phyloP scores from a whole-genome alignment of 2,797 vertebrate genomes.

The Premnoplex brunnescens region DNA sequence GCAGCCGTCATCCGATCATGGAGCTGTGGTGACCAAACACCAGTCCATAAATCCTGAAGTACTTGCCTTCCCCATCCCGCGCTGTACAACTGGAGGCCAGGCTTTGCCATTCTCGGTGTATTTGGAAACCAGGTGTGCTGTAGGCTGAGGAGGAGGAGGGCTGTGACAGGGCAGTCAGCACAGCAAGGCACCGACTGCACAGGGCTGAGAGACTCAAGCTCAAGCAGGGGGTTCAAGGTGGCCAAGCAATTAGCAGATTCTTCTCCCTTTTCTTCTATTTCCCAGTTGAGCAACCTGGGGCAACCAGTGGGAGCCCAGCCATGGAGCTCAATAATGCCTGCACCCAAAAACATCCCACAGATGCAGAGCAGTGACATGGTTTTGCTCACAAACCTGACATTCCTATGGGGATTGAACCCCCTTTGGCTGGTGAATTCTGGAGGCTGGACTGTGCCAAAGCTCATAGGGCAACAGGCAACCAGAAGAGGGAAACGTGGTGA shows the following conservation, averaged over 20 bases:
- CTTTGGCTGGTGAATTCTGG: neutral
- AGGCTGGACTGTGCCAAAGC: neutral
- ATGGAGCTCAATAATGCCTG: neutral
- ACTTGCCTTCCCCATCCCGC: slow-evolving; percentile 62
- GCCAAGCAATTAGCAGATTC: neutral
- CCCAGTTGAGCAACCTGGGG: neutral
- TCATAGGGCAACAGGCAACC: neutral
- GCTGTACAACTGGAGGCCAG: slow-evolving; percentile 11
- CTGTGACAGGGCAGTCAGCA: neutral
- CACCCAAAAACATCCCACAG: accelerated
- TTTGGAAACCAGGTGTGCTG: neutral
- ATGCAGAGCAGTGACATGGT: neutral
- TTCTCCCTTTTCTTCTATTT: accelerated
- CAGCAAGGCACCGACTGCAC: neutral
- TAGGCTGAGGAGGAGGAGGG: neutral
- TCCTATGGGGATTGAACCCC: neutral
- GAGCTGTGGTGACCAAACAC: slow-evolving; percentile 56
- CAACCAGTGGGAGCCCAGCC: accelerated
- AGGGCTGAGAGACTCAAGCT: neutral
- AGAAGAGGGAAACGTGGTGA: neutral
- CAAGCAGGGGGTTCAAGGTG: neutral
- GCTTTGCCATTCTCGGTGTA: slow-evolving; percentile 29
- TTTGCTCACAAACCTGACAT: neutral
- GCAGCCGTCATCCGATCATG: slow-evolving; percentile 36
- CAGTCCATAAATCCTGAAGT: slow-evolving; percentile 70